Evolutionary conservation across 2,797 vertebrate species (phyloP).

Genomic region (Pangasius djambal): DNA sequence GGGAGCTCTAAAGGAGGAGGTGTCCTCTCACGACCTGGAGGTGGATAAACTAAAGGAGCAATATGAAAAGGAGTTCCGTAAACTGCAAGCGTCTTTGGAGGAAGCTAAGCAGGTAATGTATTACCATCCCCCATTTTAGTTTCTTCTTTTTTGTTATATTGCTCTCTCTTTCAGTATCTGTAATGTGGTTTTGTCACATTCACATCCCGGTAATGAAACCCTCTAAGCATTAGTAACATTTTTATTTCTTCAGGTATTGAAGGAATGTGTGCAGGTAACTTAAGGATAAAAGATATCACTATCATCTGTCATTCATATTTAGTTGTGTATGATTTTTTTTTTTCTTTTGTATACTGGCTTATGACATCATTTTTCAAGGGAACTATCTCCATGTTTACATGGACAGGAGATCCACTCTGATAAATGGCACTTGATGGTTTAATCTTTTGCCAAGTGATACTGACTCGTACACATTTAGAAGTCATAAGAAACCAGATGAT

Average conservation of each 20-base stretch:
- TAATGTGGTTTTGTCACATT: slow-evolving; percentile 10
- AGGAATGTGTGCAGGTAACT: neutral
- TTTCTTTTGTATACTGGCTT: neutral
- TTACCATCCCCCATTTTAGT: neutral
- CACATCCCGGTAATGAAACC: neutral
- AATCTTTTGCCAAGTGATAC: neutral
- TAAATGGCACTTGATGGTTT: neutral
- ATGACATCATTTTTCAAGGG: neutral
- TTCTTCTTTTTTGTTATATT: neutral
- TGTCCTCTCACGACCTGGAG: slow-evolving; percentile 91
- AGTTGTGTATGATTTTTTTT: neutral
- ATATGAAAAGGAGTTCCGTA: slow-evolving; percentile 83
- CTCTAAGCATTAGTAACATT: neutral
- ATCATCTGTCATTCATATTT: neutral
- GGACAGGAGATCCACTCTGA: neutral
- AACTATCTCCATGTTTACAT: slow-evolving; percentile 14
- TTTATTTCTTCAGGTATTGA: neutral
- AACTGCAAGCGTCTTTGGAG: slow-evolving; percentile 78
- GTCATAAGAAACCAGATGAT: neutral
- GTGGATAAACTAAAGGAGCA: slow-evolving; percentile 93
- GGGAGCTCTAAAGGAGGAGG: slow-evolving; percentile 95
- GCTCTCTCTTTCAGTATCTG: neutral
- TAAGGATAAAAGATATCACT: neutral
- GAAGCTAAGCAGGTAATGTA: slow-evolving; percentile 83
- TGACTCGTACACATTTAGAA: neutral